These are phyloP conservation scores for Lepidochitona cinerea DNA, from an alignment of 2,888 invertebrate species.

Conservation along the genomic window DNA sequence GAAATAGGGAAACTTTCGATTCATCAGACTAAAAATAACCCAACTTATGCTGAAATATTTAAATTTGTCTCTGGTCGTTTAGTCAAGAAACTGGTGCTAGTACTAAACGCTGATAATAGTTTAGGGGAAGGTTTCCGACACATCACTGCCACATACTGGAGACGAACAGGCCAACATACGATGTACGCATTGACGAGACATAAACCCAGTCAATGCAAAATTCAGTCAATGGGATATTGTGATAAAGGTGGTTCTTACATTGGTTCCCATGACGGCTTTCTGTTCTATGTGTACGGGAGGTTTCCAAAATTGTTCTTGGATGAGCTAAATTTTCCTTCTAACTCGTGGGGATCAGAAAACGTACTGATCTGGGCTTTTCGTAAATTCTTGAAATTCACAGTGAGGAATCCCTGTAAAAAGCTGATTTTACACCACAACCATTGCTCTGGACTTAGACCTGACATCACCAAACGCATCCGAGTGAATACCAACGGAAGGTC, in stretches of 20 bases:
- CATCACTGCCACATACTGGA: background rate
- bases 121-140: background rate
- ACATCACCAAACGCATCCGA: background rate
- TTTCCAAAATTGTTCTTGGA: background rate
- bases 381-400: background rate
- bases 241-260: background rate
- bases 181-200: background rate
- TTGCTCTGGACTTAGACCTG: background rate
- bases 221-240: background rate
- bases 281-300: background rate
- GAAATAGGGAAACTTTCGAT: background rate
- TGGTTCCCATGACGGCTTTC: background rate
- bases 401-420: background rate
- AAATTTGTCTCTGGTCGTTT: background rate
- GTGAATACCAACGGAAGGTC: background rate
- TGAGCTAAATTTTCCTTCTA: background rate
- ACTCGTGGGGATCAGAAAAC: background rate
- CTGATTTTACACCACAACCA: background rate
- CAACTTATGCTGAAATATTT: background rate
- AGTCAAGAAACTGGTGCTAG: background rate
- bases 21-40: background rate
- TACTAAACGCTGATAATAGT: background rate
- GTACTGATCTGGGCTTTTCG: background rate
- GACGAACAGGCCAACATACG: background rate
- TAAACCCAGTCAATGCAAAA: background rate